These are phyloP conservation scores for Alethe castanea DNA, from an alignment of 2,113 vertebrate species.

Conservation along the genomic window DNA sequence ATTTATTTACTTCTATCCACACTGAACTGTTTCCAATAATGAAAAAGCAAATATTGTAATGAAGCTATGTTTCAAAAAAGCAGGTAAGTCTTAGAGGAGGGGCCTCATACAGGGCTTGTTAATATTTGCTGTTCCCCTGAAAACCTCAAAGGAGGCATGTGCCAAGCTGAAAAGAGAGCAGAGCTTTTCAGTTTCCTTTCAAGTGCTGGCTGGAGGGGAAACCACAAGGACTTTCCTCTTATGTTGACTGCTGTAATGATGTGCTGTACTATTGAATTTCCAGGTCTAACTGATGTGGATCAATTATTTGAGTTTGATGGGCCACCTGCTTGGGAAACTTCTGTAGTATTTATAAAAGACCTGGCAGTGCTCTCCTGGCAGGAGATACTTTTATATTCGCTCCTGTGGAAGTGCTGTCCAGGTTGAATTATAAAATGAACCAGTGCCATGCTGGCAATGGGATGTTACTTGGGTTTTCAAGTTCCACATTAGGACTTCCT, in stretches of 20 bases:
- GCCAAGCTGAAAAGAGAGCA: constrained; percentile 13
- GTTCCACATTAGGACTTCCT: neutral
- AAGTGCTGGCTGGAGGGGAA: constrained; percentile 32
- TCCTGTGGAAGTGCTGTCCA: constrained; percentile 24
- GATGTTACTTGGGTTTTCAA: neutral
- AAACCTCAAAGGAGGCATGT: neutral
- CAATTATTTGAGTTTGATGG: constrained; percentile 50
- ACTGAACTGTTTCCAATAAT: neutral
- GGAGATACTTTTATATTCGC: neutral
- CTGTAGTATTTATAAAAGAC: constrained; percentile 21
- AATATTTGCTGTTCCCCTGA: neutral
- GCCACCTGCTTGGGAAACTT: constrained; percentile 28
- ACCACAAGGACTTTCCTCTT: constrained; percentile 36
- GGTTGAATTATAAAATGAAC: constrained; percentile 24
- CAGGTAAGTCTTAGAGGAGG: neutral
- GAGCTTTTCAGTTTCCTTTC: constrained; percentile 7
- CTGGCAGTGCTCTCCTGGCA: neutral
- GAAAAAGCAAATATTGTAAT: neutral
- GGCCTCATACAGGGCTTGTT: neutral
- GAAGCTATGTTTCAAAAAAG: neutral
- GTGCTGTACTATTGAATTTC: constrained; percentile 37
- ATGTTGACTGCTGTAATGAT: constrained; percentile 47
- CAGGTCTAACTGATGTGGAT: constrained; percentile 17
- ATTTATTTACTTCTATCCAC: neutral
- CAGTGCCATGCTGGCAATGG: neutral